These are phyloP conservation scores for Lasiurus cinereus DNA, from an alignment of 2,113 vertebrate species.

Conservation along the genomic window DNA sequence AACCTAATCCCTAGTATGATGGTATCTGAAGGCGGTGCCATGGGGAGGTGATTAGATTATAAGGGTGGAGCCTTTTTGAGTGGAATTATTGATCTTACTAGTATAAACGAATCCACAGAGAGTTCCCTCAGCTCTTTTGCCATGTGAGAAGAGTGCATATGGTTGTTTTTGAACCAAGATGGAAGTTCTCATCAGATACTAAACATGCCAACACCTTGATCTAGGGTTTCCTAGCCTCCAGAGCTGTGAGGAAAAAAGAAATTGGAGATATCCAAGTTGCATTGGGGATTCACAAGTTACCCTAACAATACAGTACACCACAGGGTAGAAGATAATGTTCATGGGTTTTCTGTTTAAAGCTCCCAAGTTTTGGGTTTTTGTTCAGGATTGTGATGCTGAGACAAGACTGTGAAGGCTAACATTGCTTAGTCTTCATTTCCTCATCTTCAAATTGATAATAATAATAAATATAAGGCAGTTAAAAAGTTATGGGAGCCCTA, in stretches of 20 bases:
- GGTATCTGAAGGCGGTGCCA: neutral
- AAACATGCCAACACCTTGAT: neutral
- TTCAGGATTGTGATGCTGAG: neutral
- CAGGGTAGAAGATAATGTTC: neutral
- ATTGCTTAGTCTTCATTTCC: neutral
- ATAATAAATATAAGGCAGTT: constrained; percentile 2
- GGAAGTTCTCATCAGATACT: neutral
- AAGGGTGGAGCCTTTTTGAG: neutral
- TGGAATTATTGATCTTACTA: neutral
- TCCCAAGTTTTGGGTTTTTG: neutral
- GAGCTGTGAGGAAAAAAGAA: neutral
- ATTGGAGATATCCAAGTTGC: neutral
- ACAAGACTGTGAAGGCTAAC: neutral
- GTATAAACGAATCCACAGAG: neutral
- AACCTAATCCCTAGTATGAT: neutral
- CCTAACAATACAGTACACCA: rapidly evolving
- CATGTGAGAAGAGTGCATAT: neutral
- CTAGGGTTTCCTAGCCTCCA: neutral
- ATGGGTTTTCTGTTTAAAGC: too few relatives aligned
- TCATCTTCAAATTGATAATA: neutral
- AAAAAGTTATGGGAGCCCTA: too few relatives aligned
- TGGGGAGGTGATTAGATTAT: neutral
- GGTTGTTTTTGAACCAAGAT: neutral
- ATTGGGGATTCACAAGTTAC: rapidly evolving
- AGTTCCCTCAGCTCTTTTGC: neutral